Percentiles rank a stretch among this genome's conserved stretches.
Conservation (phyloP, 2,888 invertebrate genomes). For the Ectobius pallidus region DNA sequence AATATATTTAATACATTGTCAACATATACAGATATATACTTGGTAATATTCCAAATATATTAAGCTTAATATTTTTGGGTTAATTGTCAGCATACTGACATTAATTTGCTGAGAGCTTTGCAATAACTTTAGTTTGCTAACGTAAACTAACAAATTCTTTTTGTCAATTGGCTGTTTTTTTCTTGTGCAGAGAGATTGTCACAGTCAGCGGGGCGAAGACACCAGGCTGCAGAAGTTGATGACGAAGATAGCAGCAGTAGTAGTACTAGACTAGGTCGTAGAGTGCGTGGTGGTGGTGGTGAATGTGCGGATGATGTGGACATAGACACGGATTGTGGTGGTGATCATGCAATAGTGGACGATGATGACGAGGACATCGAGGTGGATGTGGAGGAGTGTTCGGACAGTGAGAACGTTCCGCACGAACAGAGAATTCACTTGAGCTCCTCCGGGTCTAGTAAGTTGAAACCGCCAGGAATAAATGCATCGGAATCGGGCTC, state of each 20-base stretch:
- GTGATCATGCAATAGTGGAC: slow-evolving; percentile 18
- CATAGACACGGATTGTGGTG: slow-evolving; percentile 42
- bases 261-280: slow-evolving; percentile 49
- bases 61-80: too few relatives aligned
- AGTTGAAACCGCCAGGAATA: not conserved
- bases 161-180: not conserved
- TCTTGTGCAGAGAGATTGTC: slow-evolving; percentile 32
- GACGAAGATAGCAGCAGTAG: slow-evolving; percentile 52
- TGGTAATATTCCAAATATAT: too few relatives aligned
- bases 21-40: too few relatives aligned
- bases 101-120: too few relatives aligned
- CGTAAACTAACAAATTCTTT: too few relatives aligned
- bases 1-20: too few relatives aligned
- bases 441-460: too few relatives aligned
- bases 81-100: too few relatives aligned
- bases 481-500: slow-evolving; percentile 37
- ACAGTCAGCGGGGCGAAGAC: slow-evolving; percentile 29
- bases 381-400: slow-evolving; percentile 74
- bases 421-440: not conserved
- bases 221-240: slow-evolving; percentile 48
- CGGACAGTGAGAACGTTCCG: slow-evolving; percentile 61
- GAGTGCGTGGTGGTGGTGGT: not conserved
- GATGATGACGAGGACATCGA: slow-evolving; percentile 67
- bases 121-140: too few relatives aligned
- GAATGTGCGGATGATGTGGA: slow-evolving; percentile 51